Percentiles rank a stretch among this genome's conserved stretches.
phyloP scores from a whole-genome alignment of 1,140 invertebrate genomes.

The Tigriopus japonicus region DNA sequence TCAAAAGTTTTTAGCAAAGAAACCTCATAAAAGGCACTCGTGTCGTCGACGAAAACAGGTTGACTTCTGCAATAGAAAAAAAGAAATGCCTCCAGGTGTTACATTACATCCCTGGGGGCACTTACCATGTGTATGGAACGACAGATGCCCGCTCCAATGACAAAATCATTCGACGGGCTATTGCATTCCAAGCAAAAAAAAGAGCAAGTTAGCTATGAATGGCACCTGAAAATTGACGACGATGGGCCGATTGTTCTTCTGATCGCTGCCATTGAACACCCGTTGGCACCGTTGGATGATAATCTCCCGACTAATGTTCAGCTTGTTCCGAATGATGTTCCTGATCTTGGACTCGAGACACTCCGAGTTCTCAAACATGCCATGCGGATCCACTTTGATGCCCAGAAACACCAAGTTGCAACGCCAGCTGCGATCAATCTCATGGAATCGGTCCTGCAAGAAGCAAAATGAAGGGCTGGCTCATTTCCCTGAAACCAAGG shows the following conservation, averaged over 20 bases:
- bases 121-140: too few species aligned
- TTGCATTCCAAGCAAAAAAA: neutral
- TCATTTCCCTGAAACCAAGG: too few species aligned
- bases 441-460: slow-evolving; percentile 12
- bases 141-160: too few species aligned
- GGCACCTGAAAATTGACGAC: slow-evolving; percentile 5
- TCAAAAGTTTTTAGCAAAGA: too few species aligned
- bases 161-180: neutral
- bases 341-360: slow-evolving; percentile 7
- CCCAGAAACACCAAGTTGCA: slow-evolving; percentile 11
- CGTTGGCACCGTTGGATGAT: neutral
- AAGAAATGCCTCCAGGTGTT: too few species aligned
- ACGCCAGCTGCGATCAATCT: slow-evolving; percentile 12
- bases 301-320: slow-evolving; percentile 8
- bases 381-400: slow-evolving; percentile 4
- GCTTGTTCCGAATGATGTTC: neutral
- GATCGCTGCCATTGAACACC: slow-evolving; percentile 2
- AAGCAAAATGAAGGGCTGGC: too few species aligned
- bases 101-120: too few species aligned
- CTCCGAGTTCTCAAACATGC: slow-evolving; percentile 4
- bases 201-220: neutral
- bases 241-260: neutral
- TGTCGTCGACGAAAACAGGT: too few species aligned
- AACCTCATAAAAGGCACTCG: too few species aligned
- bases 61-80: too few species aligned